Conservation (phyloP, 2,113 vertebrate species). For the Hippocampus zosterae region DNA sequence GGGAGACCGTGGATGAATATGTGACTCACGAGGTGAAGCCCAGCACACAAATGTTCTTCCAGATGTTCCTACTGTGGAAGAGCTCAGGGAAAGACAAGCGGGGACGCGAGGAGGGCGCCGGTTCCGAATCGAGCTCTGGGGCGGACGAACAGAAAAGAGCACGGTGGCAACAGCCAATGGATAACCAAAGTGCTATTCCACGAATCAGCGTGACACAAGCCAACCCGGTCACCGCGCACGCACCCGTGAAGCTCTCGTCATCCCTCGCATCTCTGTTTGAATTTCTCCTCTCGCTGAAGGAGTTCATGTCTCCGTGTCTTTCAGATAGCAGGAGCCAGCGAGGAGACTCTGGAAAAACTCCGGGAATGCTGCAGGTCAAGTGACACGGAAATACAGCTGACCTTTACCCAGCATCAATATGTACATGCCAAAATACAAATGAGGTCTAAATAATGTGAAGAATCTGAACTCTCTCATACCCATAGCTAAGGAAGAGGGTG, state of each 20-base stretch:
- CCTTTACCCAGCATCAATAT: constrained; percentile 20
- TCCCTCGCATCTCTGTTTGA: constrained; percentile 73
- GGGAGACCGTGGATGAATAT: background rate
- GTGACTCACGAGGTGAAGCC: constrained; percentile 86
- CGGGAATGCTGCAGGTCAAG: constrained; percentile 73
- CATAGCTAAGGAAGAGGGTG: constrained; percentile 80
- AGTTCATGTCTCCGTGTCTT: constrained; percentile 74
- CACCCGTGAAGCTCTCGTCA: constrained; percentile 76
- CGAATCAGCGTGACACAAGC: background rate
- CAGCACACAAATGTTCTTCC: constrained; percentile 86
- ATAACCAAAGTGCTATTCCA: background rate
- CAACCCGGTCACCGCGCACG: background rate
- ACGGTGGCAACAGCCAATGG: too few relatives aligned
- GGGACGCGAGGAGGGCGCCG: constrained; percentile 60
- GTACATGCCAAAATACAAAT: background rate
- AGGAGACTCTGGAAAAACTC: constrained; percentile 82
- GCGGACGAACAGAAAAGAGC: constrained; percentile 12
- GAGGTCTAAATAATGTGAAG: background rate
- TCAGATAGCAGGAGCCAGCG: constrained; percentile 83
- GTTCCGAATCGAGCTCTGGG: constrained; percentile 78
- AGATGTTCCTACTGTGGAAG: constrained; percentile 84
- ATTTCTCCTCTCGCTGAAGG: constrained; percentile 76
- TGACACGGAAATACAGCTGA: constrained; percentile 16
- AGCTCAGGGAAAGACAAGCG: constrained; percentile 76
- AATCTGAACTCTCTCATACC: constrained; percentile 58